phyloP scores from a whole-genome alignment of 2,113 vertebrate species.

The Salminus brasiliensis region DNA sequence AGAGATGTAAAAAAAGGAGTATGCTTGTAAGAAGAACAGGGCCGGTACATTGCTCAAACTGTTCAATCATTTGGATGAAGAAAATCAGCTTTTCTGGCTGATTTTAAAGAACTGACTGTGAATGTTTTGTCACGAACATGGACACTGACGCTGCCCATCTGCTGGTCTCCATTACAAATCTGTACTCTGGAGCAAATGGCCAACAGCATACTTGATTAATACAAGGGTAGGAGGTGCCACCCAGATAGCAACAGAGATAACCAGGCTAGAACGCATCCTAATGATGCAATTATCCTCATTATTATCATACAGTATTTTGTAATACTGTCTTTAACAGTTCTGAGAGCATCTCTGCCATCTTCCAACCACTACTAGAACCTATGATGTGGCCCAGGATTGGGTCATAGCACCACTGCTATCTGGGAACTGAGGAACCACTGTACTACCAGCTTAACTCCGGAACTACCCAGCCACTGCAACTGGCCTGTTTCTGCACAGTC shows the following conservation, averaged over 20 bases:
- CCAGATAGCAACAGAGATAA: no score
- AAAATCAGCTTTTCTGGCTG: neutral
- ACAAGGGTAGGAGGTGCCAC: neutral
- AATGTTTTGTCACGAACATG: constrained; percentile 3
- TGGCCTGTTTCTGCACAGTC: no score
- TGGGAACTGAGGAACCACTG: no score
- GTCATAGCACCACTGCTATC: no score
- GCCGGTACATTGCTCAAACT: neutral
- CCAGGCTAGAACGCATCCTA: no score
- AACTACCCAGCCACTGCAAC: no score
- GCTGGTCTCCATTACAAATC: neutral
- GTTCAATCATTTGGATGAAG: neutral
- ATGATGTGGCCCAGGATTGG: neutral
- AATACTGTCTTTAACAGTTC: no score
- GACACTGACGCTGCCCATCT: neutral
- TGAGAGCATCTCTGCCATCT: no score
- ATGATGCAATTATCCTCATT: no score
- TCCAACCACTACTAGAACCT: neutral
- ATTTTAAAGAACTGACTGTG: neutral
- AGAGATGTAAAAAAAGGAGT: constrained; percentile 31
- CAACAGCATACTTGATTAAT: neutral
- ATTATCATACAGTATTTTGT: no score
- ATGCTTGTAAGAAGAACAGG: neutral
- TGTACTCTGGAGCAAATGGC: neutral
- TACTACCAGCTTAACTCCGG: no score